These are phyloP conservation scores for Anhinga anhinga DNA, from an alignment of 2,113 vertebrate genomes.

Conservation along the genomic window DNA sequence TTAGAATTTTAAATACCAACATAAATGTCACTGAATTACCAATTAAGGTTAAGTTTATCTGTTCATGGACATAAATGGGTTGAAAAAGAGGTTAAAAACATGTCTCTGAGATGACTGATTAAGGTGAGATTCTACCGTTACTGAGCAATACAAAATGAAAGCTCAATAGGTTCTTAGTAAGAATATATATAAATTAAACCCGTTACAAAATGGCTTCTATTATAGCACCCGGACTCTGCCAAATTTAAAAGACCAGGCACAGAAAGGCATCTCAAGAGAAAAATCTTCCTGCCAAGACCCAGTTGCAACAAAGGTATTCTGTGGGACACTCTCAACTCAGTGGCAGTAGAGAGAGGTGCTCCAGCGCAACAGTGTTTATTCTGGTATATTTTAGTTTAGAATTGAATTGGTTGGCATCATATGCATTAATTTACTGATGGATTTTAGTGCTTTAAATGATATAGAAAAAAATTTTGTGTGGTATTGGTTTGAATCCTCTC, in stretches of 20 bases:
- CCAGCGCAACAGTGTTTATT: neutral
- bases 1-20: slow-evolving; percentile 26
- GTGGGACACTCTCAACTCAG: neutral
- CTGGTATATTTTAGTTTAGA: neutral
- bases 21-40: slow-evolving; percentile 41
- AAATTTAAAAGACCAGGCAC: neutral
- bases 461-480: neutral
- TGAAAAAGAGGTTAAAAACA: neutral
- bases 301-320: neutral
- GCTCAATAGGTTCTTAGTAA: neutral
- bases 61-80: neutral
- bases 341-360: neutral
- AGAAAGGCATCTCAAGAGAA: neutral
- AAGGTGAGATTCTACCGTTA: neutral
- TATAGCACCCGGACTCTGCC: neutral
- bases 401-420: neutral
- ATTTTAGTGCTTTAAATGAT: neutral
- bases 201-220: slow-evolving; percentile 3
- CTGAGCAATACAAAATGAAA: neutral
- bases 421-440: neutral
- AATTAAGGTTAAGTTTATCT: slow-evolving; percentile 2
- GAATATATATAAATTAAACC: neutral
- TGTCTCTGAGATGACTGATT: neutral
- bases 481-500: neutral
- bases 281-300: neutral